Evolutionary conservation across 2,113 vertebrate genomes (phyloP).

Genomic region (Synchiropus splendidus): DNA sequence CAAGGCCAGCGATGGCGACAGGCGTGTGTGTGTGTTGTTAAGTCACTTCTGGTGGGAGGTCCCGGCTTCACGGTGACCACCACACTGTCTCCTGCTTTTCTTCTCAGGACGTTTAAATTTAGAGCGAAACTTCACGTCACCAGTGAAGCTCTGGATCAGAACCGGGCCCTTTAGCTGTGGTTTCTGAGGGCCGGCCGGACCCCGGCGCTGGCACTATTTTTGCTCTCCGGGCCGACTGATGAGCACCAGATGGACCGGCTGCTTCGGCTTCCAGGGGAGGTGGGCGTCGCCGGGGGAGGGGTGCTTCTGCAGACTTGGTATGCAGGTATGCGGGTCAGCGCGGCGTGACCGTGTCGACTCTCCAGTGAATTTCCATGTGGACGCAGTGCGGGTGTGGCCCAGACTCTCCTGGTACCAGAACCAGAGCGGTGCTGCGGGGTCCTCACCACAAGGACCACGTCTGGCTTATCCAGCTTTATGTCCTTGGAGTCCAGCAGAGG

Average conservation of each 20-base stretch:
- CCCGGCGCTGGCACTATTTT: slow-evolving; percentile 19
- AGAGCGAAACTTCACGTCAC: background rate
- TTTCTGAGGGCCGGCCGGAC: background rate
- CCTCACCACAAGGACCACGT: too few relatives aligned
- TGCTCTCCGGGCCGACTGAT: slow-evolving; percentile 46
- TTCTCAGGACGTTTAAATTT: too few relatives aligned
- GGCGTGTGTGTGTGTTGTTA: slow-evolving; percentile 36
- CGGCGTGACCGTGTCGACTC: slow-evolving; percentile 24
- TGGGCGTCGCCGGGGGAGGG: slow-evolving; percentile 16
- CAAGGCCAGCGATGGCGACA: too few relatives aligned
- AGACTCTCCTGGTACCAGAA: background rate
- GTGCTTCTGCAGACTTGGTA: slow-evolving; percentile 20
- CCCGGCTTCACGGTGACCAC: background rate
- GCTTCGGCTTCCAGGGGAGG: slow-evolving; percentile 29
- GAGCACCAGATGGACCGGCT: slow-evolving; percentile 56
- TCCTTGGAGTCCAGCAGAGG: too few relatives aligned
- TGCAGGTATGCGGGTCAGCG: slow-evolving; percentile 8
- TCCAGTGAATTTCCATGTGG: slow-evolving; percentile 15
- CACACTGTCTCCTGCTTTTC: too few relatives aligned
- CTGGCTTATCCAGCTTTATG: too few relatives aligned
- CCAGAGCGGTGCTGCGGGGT: too few relatives aligned
- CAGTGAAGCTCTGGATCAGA: background rate
- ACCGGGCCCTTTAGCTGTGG: background rate
- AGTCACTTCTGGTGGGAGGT: slow-evolving; percentile 23
- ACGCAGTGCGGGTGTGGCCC: too few relatives aligned